Percentiles rank a stretch among this genome's conserved stretches.
Evolutionary conservation across 2,113 vertebrate genomes (phyloP).

Genomic region (Copsychus sechellarum): DNA sequence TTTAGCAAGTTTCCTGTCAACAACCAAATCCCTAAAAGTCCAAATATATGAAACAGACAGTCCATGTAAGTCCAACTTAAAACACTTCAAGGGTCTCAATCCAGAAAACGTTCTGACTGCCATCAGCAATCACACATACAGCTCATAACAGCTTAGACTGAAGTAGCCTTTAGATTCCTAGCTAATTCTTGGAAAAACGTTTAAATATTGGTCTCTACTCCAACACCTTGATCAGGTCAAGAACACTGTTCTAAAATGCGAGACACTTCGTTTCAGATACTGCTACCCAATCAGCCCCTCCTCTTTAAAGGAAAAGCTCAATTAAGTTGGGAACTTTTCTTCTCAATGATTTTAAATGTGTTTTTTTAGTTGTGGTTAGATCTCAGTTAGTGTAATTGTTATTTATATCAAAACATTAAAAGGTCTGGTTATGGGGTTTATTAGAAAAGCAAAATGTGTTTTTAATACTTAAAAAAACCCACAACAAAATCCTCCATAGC

Average conservation of each 20-base stretch:
- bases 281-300: background rate
- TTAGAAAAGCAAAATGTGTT: slow-evolving; percentile 61
- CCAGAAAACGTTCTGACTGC: background rate
- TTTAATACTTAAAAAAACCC: slow-evolving; percentile 52
- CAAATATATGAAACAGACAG: background rate
- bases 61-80: background rate
- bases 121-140: background rate
- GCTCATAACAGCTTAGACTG: background rate
- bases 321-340: slow-evolving; percentile 16
- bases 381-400: slow-evolving; percentile 44
- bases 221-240: background rate
- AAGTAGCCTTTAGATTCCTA: background rate
- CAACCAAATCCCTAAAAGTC: background rate
- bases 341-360: background rate
- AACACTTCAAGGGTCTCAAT: background rate
- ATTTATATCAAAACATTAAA: slow-evolving; percentile 56
- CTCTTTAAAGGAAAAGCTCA: slow-evolving; percentile 23
- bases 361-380: background rate
- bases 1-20: background rate
- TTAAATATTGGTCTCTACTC: background rate
- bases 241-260: background rate
- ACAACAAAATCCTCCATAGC: slow-evolving; percentile 49
- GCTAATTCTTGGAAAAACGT: background rate
- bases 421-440: slow-evolving; percentile 43
- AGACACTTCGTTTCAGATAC: background rate